Evolutionary conservation across 2,888 invertebrate genomes (phyloP).

Genomic region (Aproaerema taeniolella): DNA sequence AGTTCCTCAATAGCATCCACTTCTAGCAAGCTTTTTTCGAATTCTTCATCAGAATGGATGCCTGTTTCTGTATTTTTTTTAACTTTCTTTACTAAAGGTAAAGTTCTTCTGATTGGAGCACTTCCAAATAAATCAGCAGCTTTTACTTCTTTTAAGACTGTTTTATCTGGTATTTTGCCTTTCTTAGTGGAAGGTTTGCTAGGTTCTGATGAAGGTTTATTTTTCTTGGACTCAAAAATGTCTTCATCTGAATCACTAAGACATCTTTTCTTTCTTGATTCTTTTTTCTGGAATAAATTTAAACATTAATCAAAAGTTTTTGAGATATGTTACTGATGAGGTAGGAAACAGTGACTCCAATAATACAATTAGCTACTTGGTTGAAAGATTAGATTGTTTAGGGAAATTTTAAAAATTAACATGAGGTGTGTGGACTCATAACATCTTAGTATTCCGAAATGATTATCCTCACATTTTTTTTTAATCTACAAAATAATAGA

Average conservation of each 20-base stretch:
- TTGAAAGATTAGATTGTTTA: too few species aligned
- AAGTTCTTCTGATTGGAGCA: constrained; percentile 77
- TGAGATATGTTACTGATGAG: too few species aligned
- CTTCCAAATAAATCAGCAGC: constrained; percentile 79
- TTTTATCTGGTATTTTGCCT: constrained; percentile 30
- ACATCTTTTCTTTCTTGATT: constrained; percentile 39
- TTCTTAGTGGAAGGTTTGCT: constrained; percentile 30
- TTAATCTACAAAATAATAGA: too few species aligned
- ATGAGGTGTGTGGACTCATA: too few species aligned
- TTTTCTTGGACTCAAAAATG: constrained; percentile 35
- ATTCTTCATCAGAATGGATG: constrained; percentile 82
- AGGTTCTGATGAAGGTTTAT: constrained; percentile 24
- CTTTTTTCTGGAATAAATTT: constrained; percentile 42
- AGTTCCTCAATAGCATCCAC: constrained; percentile 74
- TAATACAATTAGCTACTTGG: too few species aligned
- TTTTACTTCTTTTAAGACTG: constrained; percentile 53
- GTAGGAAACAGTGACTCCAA: too few species aligned
- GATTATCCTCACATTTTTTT: too few species aligned
- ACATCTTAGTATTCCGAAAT: too few species aligned
- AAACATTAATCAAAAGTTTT: constrained; percentile 11
- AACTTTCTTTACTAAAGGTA: constrained; percentile 60
- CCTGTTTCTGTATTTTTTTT: constrained; percentile 67
- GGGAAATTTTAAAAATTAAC: too few species aligned
- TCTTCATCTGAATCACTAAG: constrained; percentile 56
- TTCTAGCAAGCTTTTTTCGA: constrained; percentile 81